Evolutionary conservation across 1,140 invertebrate genomes (phyloP), one percentile per base, ranked within the genome.

Genomic region (Brachystomella parvula): DNA sequence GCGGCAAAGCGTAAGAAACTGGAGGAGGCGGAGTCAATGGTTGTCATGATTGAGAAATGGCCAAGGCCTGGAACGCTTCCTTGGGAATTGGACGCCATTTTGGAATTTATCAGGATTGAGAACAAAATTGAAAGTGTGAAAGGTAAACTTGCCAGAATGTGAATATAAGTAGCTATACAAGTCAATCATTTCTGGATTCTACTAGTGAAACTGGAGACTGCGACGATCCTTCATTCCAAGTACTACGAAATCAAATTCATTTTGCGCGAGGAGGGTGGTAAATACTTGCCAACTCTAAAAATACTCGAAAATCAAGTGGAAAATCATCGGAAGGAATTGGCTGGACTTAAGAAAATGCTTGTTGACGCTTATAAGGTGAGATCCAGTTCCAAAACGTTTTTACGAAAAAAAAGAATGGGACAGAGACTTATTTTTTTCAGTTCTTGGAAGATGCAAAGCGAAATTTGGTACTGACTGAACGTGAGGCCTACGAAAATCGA

Each of bases 401-500:
- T n/a, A n/a, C n/a, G n/a, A 21, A 21, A 57, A 26, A 26, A 17
- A 12, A 6, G 17, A 17, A 57, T 19, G 6, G 53, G 53, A 19
- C n/a, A n/a, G n/a, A 29, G 29, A 49, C 24, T 47, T 47, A 3
- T 6, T 47, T 24, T 21, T 47, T 63, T 49, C 28, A 64, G 57
- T 68, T 68, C 31, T 30, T 57, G 9, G 60, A 53, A 15, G 64
- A 69, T 17, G 64, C 67, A 21, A 29, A 61, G n/a, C 59, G 60
- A 57, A 65, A 65, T 28, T 30, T 59, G 17, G 24, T 15, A 28
- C n/a, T 69, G 33, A 69, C 67, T 12, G 67, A 69, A 61, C 64
- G 64, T 21, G 67, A 69, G 47, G 63, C 67, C 2, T 62, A 29
- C 3, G 67, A 69, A 31, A 69, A 69, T 33, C 67, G 67, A 2